Evolutionary conservation across 2,113 vertebrate genomes (phyloP), one percentile per base, ranked within the genome.

Genomic region (Pollachius pollachius): DNA sequence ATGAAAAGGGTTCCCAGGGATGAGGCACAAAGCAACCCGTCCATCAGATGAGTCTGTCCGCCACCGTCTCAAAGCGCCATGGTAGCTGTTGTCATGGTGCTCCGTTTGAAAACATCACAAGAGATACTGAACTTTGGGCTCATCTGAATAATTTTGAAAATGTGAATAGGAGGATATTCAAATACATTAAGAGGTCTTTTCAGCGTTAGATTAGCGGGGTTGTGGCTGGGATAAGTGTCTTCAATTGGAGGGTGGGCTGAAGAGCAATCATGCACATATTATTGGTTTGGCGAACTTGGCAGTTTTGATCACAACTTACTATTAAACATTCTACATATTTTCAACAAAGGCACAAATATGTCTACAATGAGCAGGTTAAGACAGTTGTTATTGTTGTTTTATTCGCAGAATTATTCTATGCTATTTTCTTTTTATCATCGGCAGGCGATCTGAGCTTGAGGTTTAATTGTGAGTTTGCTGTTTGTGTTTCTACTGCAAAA

Each of bases 1-100:
- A 69, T 85, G 80, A 81, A 81, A 81, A 73, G 73, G 70, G 67
- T 75, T 85, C 78, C 83, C 78, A 73, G 77, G 70, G 70, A 80
- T 63, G 61, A 66, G 56, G 67, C 48, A 84, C 75, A 82, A 84
- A 76, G 75, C 59, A 52, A 60, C 56, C 63, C 67, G 73, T 82
- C 77, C 72, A 67, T 84, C 84, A 82, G 68, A 62, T 67, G 71
- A 68, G 76, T 67, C 77, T 68, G 57, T 16, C 75, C 64, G 62
- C 73, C 30, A 48, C 79, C 63, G 27, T 62, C 76, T 70, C 59
- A 69, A 57, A 67, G 73, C 80, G 69, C 63, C 17, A 62, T 72
- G 69, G 82, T 79, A 86, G 75, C 84, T 84, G 79, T 73, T 59
- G 57, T 58, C 30, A 64, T 64, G 64, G 64, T 68, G 72, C 58